Percentiles rank a stretch among this genome's conserved stretches.
These are phyloP conservation scores for Pogonomyrmex barbatus DNA, from an alignment of 1,140 invertebrate genomes.

Conservation along the genomic window DNA sequence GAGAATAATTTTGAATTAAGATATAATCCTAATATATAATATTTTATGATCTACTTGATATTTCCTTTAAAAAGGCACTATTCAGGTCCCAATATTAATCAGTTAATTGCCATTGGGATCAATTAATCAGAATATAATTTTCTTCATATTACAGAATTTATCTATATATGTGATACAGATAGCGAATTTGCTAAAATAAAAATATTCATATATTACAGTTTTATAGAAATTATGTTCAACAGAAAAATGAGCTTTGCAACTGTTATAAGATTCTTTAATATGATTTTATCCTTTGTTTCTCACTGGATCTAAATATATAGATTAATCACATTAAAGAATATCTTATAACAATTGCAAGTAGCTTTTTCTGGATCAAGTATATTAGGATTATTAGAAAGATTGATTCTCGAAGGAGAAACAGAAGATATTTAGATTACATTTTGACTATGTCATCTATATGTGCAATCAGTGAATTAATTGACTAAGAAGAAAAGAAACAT, in stretches of 20 bases:
- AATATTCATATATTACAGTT: not conserved
- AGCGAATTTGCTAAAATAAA: not conserved
- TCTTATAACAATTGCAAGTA: too few species aligned
- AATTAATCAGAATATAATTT: not conserved
- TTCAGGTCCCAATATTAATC: slow-evolving; percentile 52
- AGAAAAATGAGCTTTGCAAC: too few species aligned
- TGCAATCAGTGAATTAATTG: not conserved
- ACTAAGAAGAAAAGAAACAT: slow-evolving; percentile 10
- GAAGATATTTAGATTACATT: not conserved
- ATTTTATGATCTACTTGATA: slow-evolving; percentile 32
- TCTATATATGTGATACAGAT: not conserved
- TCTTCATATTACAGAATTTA: not conserved
- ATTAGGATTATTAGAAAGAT: not conserved
- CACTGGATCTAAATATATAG: too few species aligned
- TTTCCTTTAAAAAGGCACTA: slow-evolving; percentile 67
- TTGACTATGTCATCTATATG: not conserved
- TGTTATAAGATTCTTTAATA: too few species aligned
- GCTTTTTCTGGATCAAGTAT: not conserved
- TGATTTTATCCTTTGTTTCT: too few species aligned
- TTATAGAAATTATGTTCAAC: too few species aligned
- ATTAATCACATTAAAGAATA: too few species aligned
- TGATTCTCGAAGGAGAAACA: not conserved
- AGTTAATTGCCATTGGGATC: slow-evolving; percentile 25
- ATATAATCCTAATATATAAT: slow-evolving; percentile 24
- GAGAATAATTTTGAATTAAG: slow-evolving; percentile 16